Evolutionary conservation across 2,113 vertebrate genomes (phyloP).

Genomic region (Semicossyphus pulcher): DNA sequence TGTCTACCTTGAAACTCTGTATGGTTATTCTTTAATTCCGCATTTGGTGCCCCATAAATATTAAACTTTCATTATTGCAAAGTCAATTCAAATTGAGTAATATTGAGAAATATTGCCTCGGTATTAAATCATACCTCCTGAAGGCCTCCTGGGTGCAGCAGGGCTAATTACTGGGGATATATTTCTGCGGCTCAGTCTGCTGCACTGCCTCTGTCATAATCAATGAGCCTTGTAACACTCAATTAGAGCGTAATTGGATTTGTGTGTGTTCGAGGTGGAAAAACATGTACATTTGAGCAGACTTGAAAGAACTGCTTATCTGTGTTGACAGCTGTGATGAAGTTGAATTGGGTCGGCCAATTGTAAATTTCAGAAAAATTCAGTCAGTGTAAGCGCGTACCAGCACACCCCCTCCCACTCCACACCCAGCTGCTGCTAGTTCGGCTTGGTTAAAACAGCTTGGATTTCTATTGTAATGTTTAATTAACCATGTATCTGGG

Average conservation of each 20-base stretch:
- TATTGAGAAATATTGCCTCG: conserved; percentile 50
- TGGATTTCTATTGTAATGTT: conserved; percentile 20
- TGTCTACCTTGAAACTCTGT: conserved; percentile 10
- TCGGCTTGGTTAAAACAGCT: conserved; percentile 10
- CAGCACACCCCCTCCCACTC: not conserved
- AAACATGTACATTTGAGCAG: conserved; percentile 60
- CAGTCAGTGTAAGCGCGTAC: conserved; percentile 13
- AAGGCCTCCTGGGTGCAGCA: conserved; percentile 49
- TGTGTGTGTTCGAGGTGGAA: conserved; percentile 68
- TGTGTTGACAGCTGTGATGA: conserved; percentile 67
- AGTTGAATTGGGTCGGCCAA: conserved; percentile 42
- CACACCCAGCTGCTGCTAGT: not conserved
- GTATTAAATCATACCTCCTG: conserved; percentile 59
- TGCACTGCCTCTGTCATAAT: conserved; percentile 76
- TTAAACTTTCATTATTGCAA: conserved; percentile 16
- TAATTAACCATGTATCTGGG: conserved; percentile 14
- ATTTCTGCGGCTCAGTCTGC: conserved; percentile 55
- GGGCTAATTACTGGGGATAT: conserved; percentile 73
- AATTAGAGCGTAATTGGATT: conserved; percentile 82
- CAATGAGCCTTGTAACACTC: conserved; percentile 82
- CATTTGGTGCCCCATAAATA: conserved; percentile 7
- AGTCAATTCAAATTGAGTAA: conserved; percentile 56
- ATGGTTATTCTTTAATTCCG: not conserved
- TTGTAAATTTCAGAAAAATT: conserved; percentile 49
- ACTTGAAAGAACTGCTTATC: conserved; percentile 74